Base-by-base conservation (phyloP, 2,888 invertebrate species). In the Xanthostigma xanthostigma region DNA sequence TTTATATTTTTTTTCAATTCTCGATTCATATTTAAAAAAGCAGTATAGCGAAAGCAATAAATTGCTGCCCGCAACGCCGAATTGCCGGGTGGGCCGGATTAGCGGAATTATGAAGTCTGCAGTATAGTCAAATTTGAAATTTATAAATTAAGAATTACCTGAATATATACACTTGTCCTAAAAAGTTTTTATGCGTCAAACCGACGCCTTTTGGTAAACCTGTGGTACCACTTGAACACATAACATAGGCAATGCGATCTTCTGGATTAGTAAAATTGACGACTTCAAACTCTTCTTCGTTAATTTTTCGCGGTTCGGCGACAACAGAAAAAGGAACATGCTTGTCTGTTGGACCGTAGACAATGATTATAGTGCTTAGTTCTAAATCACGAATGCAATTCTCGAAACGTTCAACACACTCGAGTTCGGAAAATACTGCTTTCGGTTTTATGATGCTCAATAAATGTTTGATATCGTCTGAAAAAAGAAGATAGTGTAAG, bases 191-290 rank as follows among this genome's bases (percentile, higher is more conserved):
- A 60, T 81, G 77, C 8, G 78, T 75, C 41, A 81, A 61, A 64
- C 74, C 69, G 2, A 81, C 79, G 36, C 78, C 80, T 64, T 82
- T 81, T 1, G 81, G 78, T 57, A 80, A 62, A 1, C 83, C 83
- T 13, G 76, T 76, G 0, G 84, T 84, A 42, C 83, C 83, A 48
- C 81, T 81, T 36, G 82, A 83, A 62, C 76, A 80, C 50, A 81
- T 44, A 34, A 62, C 56, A 14, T 58, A 55, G 6, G 59, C 59
- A 1, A 59, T 54, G 8, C 33, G 42, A 12, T 42, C 42, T 12
- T 33, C 17, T 27, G 42, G 42, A 17, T 42, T 27, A 2, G 17
- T 34, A 27, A 42, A 42, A 17, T 42, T 34, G 33, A 42, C 33
- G 4, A 33, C 17, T 10, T 42, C 42, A 9, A 42, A 42, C 8